phyloP scores from a whole-genome alignment of 2,113 vertebrate genomes.

The Gymnocephalus cernua region DNA sequence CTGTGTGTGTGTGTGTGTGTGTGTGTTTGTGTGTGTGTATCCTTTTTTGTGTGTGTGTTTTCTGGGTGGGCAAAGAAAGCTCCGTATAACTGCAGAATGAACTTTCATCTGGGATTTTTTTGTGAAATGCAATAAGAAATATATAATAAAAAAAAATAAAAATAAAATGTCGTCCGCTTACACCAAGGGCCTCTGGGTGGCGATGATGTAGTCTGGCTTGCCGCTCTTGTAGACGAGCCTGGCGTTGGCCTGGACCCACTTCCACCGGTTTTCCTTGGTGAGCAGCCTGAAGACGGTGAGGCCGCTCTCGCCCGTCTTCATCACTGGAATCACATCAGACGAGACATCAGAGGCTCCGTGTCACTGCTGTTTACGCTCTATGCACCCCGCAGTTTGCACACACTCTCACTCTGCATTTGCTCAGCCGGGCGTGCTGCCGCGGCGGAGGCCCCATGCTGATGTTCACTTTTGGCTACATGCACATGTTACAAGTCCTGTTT shows the following conservation, averaged over 20 bases:
- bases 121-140: too few relatives aligned
- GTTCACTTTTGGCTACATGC: constrained; percentile 40
- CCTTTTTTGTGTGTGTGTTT: too few relatives aligned
- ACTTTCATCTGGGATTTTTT: too few relatives aligned
- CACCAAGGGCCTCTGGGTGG: constrained; percentile 80
- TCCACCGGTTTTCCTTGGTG: constrained; percentile 84
- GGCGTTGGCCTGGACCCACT: constrained; percentile 87
- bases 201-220: constrained; percentile 84
- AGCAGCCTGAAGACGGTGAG: constrained; percentile 85
- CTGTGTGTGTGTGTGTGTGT: too few relatives aligned
- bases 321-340: constrained; percentile 79
- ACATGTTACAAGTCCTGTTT: constrained; percentile 41
- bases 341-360: constrained; percentile 11
- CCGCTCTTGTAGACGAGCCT: constrained; percentile 83
- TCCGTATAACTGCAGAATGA: too few relatives aligned
- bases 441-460: constrained; percentile 29
- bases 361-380: constrained; percentile 10
- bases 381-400: neutral
- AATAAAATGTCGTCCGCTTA: constrained; percentile 66
- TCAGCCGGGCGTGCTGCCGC: constrained; percentile 21
- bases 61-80: too few relatives aligned
- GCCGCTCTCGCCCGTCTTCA: constrained; percentile 85
- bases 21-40: too few relatives aligned
- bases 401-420: constrained; percentile 33
- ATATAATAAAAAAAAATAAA: too few relatives aligned